Evolutionary conservation across 2,888 invertebrate genomes (phyloP).

Genomic region (Merodon equestris): DNA sequence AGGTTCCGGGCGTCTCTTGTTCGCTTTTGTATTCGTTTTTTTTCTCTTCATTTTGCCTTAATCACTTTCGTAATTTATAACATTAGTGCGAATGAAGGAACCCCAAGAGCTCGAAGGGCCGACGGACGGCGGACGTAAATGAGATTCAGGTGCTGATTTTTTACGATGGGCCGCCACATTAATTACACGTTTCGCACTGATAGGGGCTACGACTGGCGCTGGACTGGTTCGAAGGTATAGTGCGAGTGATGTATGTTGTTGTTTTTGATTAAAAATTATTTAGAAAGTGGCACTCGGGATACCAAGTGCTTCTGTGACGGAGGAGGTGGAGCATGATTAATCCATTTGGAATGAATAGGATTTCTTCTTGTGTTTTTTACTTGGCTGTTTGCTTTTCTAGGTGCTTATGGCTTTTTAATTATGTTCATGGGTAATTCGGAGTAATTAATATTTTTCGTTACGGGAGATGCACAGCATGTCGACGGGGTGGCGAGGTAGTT

Average conservation of each 20-base stretch:
- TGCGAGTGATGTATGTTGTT: slow-evolving; percentile 9
- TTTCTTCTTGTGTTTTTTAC: slow-evolving; percentile 9
- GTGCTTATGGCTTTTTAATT: slow-evolving; percentile 58
- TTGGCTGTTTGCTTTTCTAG: slow-evolving; percentile 33
- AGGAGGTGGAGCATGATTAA: slow-evolving; percentile 38
- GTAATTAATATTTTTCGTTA: slow-evolving; percentile 31
- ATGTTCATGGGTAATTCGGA: slow-evolving; percentile 29
- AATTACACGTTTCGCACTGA: slow-evolving; percentile 44
- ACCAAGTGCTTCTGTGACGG: background rate
- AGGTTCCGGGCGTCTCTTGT: background rate
- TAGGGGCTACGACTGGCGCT: background rate
- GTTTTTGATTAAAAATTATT: background rate
- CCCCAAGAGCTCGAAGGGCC: no score
- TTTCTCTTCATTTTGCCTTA: slow-evolving; percentile 12
- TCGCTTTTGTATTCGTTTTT: no score
- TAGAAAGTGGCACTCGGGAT: slow-evolving; percentile 10
- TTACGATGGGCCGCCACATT: slow-evolving; percentile 53
- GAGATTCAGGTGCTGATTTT: slow-evolving; percentile 45
- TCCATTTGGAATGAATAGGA: slow-evolving; percentile 33
- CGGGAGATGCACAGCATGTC: background rate
- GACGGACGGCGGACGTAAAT: background rate
- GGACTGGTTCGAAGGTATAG: no score
- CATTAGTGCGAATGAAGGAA: background rate
- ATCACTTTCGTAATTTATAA: slow-evolving; percentile 43
- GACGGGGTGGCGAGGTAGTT: no score